Conservation (phyloP, 2,888 invertebrate species). For the Entomobrya multifasciata region DNA sequence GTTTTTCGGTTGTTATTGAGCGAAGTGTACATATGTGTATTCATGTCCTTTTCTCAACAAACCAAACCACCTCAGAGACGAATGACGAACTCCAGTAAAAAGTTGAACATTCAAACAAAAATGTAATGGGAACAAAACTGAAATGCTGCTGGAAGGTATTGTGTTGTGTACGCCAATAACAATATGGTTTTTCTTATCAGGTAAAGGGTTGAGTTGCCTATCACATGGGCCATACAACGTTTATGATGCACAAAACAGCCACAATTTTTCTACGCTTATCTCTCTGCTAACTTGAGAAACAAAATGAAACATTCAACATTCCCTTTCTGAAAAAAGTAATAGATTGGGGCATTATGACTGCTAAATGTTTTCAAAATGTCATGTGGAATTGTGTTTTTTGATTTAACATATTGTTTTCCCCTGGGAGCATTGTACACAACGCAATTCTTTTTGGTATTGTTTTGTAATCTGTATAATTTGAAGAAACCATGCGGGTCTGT, state of each 20-base stretch:
- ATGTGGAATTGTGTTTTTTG: too few relatives aligned
- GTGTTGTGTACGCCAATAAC: constrained; percentile 46
- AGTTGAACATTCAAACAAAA: constrained; percentile 13
- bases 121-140: constrained; percentile 26
- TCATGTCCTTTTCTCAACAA: too few relatives aligned
- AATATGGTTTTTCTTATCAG: constrained; percentile 66
- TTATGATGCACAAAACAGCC: constrained; percentile 12
- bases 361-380: constrained; percentile 40
- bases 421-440: too few relatives aligned
- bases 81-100: constrained; percentile 17
- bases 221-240: too few relatives aligned
- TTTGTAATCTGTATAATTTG: too few relatives aligned
- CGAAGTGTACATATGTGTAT: too few relatives aligned
- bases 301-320: constrained; percentile 28
- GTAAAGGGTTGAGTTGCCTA: constrained; percentile 33
- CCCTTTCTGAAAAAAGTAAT: too few relatives aligned
- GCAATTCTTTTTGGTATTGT: too few relatives aligned
- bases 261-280: constrained; percentile 23
- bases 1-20: constrained; percentile 16
- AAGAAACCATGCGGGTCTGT: too few relatives aligned
- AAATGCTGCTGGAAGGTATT: constrained; percentile 13
- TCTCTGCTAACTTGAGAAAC: constrained; percentile 7
- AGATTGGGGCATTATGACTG: constrained; percentile 57
- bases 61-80: background rate
- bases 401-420: too few relatives aligned